A percentile compares a stretch with the other conserved stretches of the same genome.
Evolutionary conservation across 1,140 invertebrate genomes (phyloP).

Genomic region (Cydia fagiglandana): DNA sequence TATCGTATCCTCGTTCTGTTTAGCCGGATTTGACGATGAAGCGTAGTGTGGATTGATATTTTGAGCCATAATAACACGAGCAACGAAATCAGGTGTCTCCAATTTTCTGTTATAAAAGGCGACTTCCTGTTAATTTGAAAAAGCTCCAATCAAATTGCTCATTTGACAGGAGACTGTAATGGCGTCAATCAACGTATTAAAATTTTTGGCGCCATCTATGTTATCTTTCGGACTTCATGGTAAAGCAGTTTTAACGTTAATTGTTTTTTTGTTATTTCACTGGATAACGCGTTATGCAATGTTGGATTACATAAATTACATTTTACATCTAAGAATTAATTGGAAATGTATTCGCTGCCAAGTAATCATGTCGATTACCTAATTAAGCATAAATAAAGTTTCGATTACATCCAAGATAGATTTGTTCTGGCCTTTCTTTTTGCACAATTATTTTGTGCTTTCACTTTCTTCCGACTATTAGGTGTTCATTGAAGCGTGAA

Average conservation of each 20-base stretch:
- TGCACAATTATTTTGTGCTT: slow-evolving; percentile 46
- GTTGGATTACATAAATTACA: neutral
- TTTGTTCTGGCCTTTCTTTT: slow-evolving; percentile 15
- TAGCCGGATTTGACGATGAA: slow-evolving; percentile 82
- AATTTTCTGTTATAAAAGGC: slow-evolving; percentile 66
- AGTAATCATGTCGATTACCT: neutral
- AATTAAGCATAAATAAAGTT: slow-evolving; percentile 30
- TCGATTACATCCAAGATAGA: neutral
- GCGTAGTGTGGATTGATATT: slow-evolving; percentile 89
- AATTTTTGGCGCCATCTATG: slow-evolving; percentile 40
- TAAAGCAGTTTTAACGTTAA: slow-evolving; percentile 24
- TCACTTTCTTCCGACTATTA: slow-evolving; percentile 64
- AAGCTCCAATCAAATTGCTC: slow-evolving; percentile 76
- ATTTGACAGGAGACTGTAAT: slow-evolving; percentile 73
- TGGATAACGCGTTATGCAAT: slow-evolving; percentile 19
- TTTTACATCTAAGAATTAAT: neutral
- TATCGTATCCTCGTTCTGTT: slow-evolving; percentile 87
- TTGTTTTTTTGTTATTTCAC: neutral
- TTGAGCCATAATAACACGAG: slow-evolving; percentile 85
- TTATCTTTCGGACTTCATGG: neutral
- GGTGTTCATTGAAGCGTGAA: slow-evolving; percentile 58
- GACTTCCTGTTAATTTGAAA: slow-evolving; percentile 77
- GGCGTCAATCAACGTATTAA: slow-evolving; percentile 56
- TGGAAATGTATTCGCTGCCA: neutral
- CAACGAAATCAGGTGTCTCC: slow-evolving; percentile 60